Conservation (phyloP, 2,888 invertebrate species). For the Lissocephala sabroskyi region DNA sequence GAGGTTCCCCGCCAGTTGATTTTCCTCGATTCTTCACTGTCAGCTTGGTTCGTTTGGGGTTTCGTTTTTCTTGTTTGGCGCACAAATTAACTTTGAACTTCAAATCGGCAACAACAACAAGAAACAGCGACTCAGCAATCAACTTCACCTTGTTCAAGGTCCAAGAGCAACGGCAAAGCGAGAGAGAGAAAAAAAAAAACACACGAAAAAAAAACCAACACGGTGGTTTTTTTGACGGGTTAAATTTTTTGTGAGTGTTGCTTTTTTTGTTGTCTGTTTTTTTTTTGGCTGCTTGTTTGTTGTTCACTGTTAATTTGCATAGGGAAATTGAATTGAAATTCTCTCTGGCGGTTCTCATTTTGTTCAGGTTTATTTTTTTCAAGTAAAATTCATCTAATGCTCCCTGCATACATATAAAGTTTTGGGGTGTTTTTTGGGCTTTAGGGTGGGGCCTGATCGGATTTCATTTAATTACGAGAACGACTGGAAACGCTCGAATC, state of each 20-base stretch:
- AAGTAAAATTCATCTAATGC: no score
- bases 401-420: no score
- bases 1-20: slow-evolving; percentile 33
- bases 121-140: slow-evolving; percentile 42
- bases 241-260: slow-evolving; percentile 2
- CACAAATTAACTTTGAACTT: slow-evolving; percentile 60
- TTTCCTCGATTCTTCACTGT: no score
- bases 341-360: no score
- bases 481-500: no score
- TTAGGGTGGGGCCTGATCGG: no score
- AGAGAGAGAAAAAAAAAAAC: slow-evolving; percentile 14
- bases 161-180: slow-evolving; percentile 52
- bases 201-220: slow-evolving; percentile 4
- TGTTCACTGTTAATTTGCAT: slow-evolving; percentile 40
- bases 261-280: neutral
- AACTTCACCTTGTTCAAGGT: slow-evolving; percentile 63
- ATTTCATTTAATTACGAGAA: no score
- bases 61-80: slow-evolving; percentile 25
- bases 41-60: slow-evolving; percentile 2
- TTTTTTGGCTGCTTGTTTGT: neutral
- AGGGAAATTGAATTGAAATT: slow-evolving; percentile 51
- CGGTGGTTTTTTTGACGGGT: slow-evolving; percentile 15
- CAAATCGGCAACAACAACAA: slow-evolving; percentile 28
- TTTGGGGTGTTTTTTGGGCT: no score
- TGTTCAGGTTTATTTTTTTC: no score